Conservation (phyloP, 2,113 vertebrate species). For the Hyperopisus bebe region DNA sequence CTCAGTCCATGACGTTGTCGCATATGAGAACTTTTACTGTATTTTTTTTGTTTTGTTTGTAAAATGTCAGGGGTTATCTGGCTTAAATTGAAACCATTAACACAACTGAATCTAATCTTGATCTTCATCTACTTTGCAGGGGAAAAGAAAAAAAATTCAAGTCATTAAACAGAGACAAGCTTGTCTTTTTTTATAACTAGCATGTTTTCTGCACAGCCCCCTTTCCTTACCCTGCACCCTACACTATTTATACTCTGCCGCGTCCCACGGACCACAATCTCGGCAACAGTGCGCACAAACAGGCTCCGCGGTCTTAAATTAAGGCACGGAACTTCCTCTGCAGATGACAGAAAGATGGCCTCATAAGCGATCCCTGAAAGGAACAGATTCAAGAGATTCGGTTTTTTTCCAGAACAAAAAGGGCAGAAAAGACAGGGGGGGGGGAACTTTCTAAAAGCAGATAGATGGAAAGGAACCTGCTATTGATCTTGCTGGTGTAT, state of each 20-base stretch:
- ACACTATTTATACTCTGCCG: slow-evolving; percentile 1
- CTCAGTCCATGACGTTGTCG: neutral
- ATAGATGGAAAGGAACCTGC: neutral
- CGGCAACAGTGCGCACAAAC: neutral
- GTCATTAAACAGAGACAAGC: slow-evolving; percentile 14
- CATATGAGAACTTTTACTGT: neutral
- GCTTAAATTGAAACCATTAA: neutral
- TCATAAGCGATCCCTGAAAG: neutral
- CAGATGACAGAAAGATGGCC: slow-evolving; percentile 8
- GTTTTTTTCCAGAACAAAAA: neutral
- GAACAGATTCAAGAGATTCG: neutral
- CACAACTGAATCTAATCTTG: neutral
- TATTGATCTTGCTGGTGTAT: slow-evolving; percentile 14
- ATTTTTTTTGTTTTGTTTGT: neutral
- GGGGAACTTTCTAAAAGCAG: neutral
- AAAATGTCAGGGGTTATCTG: neutral
- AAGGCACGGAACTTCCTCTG: neutral
- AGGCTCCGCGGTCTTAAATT: neutral
- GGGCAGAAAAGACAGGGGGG: neutral
- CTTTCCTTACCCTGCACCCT: neutral
- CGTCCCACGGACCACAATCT: neutral
- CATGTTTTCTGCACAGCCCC: neutral
- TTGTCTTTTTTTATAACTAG: neutral
- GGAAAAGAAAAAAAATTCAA: slow-evolving; percentile 5
- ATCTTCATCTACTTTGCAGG: neutral